These are phyloP conservation scores for Lysandra bellargus DNA, from an alignment of 2,888 invertebrate genomes.

Conservation along the genomic window DNA sequence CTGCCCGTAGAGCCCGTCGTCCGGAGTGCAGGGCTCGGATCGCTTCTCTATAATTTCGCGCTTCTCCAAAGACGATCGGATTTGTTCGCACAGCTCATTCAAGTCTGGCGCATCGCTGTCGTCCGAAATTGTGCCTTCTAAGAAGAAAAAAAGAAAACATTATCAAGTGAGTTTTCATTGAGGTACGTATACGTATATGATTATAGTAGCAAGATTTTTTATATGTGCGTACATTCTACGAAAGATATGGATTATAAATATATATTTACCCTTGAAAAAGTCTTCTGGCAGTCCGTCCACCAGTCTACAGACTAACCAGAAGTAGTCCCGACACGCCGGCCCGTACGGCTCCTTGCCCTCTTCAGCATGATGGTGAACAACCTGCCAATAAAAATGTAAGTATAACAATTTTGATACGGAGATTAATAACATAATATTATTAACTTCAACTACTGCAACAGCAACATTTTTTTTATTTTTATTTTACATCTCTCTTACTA, in stretches of 20 bases:
- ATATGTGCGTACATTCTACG: no score
- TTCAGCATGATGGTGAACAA: slow-evolving; percentile 82
- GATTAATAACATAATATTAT: no score
- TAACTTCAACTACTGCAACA: no score
- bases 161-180: background rate
- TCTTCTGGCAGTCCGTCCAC: slow-evolving; percentile 92
- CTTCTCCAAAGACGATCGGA: slow-evolving; percentile 86
- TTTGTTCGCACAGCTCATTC: slow-evolving; percentile 86
- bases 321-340: slow-evolving; percentile 96
- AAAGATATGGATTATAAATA: no score
- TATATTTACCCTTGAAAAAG: slow-evolving; percentile 82
- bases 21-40: slow-evolving; percentile 89
- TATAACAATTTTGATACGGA: background rate
- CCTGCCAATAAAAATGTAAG: slow-evolving; percentile 49
- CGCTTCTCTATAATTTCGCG: slow-evolving; percentile 92
- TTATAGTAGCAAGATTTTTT: no score
- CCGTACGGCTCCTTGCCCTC: slow-evolving; percentile 97
- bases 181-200: no score
- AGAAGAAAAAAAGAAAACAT: background rate
- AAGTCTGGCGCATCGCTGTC: slow-evolving; percentile 79
- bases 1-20: slow-evolving; percentile 94
- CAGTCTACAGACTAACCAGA: slow-evolving; percentile 93
- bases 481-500: no score
- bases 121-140: slow-evolving; percentile 72
- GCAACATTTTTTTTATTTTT: no score